Base-by-base conservation (phyloP, 2,888 invertebrate genomes). In the Apodemia duryi region DNA sequence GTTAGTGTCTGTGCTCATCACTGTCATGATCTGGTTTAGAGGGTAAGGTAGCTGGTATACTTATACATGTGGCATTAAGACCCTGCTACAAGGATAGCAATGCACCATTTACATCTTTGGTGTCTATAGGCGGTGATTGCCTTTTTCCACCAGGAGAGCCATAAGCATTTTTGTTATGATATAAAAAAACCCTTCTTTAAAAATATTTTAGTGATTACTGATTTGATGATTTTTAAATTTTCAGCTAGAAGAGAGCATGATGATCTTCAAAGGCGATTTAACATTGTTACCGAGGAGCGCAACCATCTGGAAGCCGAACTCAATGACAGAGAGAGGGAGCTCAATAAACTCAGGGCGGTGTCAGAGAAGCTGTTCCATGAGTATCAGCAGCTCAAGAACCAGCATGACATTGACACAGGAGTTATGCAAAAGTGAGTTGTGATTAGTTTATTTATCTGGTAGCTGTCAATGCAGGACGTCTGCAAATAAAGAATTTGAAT, bases 281-380 rank as follows among this genome's bases (percentile, higher is more conserved):
- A 93, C 75, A 93, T 94, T 71, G 77, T 95, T 28, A 79, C 86
- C 35, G 93, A 93, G 68, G 94, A 95, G 77, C 87, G 94, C 72
- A 91, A 92, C 71, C 92, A 92, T 67, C 78, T 95, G 69, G 94
- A 94, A 70, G 81, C 85, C 0, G 94, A 95, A 80, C 85, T 95
- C 2, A 87, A 91, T 2, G 95, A 95, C 73, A 90, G 94, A 67
- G 94, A 95, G 71, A 86, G 93, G 29, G 94, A 95, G 76, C 91
- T 95, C 66, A 85, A 90, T 67, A 93, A 94, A 77, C 83, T 94
- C 66, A 87, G 91, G 63, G 82, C 84, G 78, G 96, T 95, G 62
- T 95, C 96, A 9, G 95, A 95, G 87, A 94, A 94, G 72, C 83
- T 91, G 68, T 96, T 95, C 83, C 93, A 93, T 68, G 96, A 96